A percentile compares a stretch with the other conserved stretches of the same genome.
These are phyloP conservation scores for Myioborus melanocephalus DNA, from an alignment of 2,797 vertebrate species.

Conservation along the genomic window DNA sequence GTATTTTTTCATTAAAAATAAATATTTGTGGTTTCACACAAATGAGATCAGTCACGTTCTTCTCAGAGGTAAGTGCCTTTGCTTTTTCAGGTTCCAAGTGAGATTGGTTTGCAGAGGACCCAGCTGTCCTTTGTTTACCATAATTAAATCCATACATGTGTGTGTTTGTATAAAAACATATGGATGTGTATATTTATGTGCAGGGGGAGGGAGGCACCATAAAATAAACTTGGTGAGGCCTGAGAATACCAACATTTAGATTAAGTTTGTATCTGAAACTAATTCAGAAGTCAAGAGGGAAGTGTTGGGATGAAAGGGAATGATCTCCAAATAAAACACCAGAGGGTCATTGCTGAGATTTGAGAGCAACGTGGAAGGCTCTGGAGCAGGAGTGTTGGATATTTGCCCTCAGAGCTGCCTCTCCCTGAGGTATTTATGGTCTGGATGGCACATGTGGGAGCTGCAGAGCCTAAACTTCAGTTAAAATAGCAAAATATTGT, in stretches of 20 bases:
- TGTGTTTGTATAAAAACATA: not conserved
- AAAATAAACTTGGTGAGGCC: not conserved
- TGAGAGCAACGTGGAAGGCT: not conserved
- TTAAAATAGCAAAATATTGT: not conserved
- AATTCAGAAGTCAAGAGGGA: not conserved
- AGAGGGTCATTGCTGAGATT: not conserved
- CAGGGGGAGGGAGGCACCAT: not conserved
- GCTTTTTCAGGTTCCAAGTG: not conserved
- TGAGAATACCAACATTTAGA: not conserved
- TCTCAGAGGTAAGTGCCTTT: slow-evolving; percentile 11
- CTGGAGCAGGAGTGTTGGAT: not conserved
- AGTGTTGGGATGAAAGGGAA: not conserved
- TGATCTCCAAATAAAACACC: not conserved
- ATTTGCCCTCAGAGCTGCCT: not conserved
- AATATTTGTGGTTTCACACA: slow-evolving; percentile 74
- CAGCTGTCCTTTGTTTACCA: not conserved
- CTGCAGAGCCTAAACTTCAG: not conserved
- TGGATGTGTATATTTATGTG: not conserved
- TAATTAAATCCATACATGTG: not conserved
- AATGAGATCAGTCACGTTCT: slow-evolving; percentile 37
- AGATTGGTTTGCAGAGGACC: not conserved
- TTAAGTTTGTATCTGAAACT: not conserved
- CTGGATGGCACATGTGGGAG: not conserved
- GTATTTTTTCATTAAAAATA: slow-evolving; percentile 81
- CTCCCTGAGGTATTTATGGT: not conserved